A percentile compares a stretch with the other conserved stretches of the same genome.
Evolutionary conservation across 1,140 invertebrate species (phyloP).

Genomic region (Matsumurasca onukii): DNA sequence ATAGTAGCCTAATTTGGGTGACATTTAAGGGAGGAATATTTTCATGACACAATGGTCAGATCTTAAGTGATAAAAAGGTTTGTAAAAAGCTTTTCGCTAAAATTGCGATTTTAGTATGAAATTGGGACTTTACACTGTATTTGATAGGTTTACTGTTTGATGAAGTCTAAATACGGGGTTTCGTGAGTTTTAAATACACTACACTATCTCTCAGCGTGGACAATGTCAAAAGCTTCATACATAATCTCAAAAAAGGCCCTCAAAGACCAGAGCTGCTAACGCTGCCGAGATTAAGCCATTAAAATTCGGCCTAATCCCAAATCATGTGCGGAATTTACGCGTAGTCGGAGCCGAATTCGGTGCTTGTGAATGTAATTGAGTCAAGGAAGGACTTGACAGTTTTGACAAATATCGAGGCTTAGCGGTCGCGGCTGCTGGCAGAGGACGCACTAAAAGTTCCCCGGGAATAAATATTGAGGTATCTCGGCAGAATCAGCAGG

Average conservation of each 20-base stretch:
- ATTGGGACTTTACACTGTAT: no score
- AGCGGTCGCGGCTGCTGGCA: background rate
- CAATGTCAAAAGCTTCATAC: no score
- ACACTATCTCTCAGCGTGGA: no score
- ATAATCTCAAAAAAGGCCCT: background rate
- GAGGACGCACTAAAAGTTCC: constrained; percentile 4
- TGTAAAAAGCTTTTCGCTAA: no score
- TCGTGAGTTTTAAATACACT: no score
- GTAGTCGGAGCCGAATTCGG: background rate
- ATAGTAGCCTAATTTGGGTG: no score
- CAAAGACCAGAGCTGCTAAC: background rate
- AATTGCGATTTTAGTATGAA: no score
- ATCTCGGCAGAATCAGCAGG: background rate
- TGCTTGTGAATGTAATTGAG: constrained; percentile 19
- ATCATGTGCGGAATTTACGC: background rate
- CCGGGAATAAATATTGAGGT: constrained; percentile 17
- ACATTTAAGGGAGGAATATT: no score
- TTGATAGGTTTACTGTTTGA: no score
- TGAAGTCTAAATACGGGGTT: no score
- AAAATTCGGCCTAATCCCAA: constrained; percentile 24
- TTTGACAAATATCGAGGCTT: constrained; percentile 25
- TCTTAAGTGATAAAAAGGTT: no score
- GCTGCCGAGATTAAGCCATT: constrained; percentile 15
- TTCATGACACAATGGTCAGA: no score
- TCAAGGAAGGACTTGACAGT: constrained; percentile 1